Evolutionary conservation across 2,113 vertebrate genomes (phyloP).

Genomic region (Orcinus orca): DNA sequence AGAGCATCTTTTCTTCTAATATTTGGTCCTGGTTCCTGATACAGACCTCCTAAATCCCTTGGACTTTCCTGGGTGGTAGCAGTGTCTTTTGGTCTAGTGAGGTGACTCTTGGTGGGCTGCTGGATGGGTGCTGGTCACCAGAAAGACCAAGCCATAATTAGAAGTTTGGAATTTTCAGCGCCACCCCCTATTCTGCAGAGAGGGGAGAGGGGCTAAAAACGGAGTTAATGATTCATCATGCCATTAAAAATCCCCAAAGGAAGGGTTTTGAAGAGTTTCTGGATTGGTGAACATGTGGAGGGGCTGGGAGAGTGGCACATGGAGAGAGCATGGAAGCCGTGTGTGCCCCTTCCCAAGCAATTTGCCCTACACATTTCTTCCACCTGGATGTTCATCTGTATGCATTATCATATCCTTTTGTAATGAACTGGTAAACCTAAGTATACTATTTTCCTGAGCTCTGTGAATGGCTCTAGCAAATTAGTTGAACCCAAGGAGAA

Average conservation of each 20-base stretch:
- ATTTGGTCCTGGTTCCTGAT: not conserved
- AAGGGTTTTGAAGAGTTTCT: not conserved
- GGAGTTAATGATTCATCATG: not conserved
- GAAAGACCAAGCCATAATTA: no score
- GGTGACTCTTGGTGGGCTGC: not conserved
- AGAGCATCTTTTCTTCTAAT: not conserved
- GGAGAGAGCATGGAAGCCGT: not conserved
- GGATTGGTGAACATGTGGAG: not conserved
- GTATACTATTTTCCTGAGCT: not conserved
- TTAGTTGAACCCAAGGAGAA: not conserved
- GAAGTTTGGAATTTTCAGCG: no score
- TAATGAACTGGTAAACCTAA: not conserved
- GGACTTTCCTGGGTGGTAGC: not conserved
- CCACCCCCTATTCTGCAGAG: not conserved
- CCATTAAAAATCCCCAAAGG: not conserved
- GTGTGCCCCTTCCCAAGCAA: not conserved
- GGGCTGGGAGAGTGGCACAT: not conserved
- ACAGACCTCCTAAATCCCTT: not conserved
- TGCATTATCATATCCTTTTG: not conserved
- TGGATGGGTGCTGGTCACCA: no score
- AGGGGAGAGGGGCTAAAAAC: not conserved
- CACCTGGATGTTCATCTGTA: not conserved
- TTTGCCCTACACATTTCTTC: not conserved
- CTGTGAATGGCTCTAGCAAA: not conserved
- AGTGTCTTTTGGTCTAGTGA: not conserved